Evolutionary conservation across 1,140 invertebrate species (phyloP), one percentile per base, ranked within the genome.

Genomic region (Drosophila elegans): DNA sequence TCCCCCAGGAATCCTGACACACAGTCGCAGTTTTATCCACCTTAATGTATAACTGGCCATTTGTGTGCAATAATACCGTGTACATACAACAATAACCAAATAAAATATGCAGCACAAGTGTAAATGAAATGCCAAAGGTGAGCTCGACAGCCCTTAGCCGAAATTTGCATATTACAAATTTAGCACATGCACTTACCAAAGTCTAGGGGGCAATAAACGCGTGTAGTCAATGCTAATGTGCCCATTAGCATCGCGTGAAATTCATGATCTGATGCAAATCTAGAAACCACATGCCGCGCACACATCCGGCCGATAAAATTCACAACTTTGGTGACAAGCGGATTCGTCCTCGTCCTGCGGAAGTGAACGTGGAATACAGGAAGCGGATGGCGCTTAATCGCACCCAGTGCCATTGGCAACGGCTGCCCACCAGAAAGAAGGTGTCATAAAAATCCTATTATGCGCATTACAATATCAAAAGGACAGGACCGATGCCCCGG

Each of bases 361-460:
- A 29, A 16, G 11, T 10, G 45, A 10, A 55, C 21, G 9, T 44
- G 45, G n/a, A 49, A 54, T 46, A 32, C 7, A 25, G 54, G 51
- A 13, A 32, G 38, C 39, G 49, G 48, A 42, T 34, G 59, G 46
- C 52, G 66, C 29, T 73, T 71, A 64, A 67, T 49, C 59, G 36
- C 36, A 49, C 32, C 29, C 51, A 73, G 39, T 46, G 49, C 61
- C 76, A 61, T 46, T 77, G 78, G 52, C 81, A 68, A 39, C 51
- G 76, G 45, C 73, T 59, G 73, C 64, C 59, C 16, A 53, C 36
- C 45, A 60, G 56, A 72, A 83, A 83, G 48, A 34, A 51, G 83
- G 83, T 82, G 83, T 88, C 83, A 83, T 86, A 86, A 86, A 86
- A 86, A 86, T 86, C 83, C 83, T 86, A 86, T 86, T 86, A 88